A percentile compares a stretch with the other conserved stretches of the same genome.
These are phyloP conservation scores for Platycheirus rosarum DNA, from an alignment of 2,888 invertebrate genomes.

Conservation along the genomic window DNA sequence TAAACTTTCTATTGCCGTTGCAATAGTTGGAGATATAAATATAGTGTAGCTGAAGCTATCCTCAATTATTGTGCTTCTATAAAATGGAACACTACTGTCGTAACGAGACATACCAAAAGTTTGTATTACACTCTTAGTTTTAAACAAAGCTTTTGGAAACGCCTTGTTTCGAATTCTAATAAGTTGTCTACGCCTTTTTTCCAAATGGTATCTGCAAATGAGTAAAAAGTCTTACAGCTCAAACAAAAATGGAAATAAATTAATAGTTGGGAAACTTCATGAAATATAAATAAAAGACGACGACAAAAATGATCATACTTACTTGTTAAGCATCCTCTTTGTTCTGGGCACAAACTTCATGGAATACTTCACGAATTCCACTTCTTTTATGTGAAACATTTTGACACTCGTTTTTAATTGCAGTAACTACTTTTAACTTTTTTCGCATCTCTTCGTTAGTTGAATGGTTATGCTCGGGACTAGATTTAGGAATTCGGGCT, in stretches of 20 bases:
- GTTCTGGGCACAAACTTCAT: too few relatives aligned
- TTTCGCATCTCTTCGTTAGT: too few relatives aligned
- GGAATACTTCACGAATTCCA: too few relatives aligned
- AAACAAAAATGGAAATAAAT: too few relatives aligned
- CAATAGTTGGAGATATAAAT: slow-evolving; percentile 13
- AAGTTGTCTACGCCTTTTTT: slow-evolving; percentile 15
- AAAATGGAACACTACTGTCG: slow-evolving; percentile 24
- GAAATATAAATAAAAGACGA: too few relatives aligned
- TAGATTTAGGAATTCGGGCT: too few relatives aligned
- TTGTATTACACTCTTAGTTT: slow-evolving; percentile 21
- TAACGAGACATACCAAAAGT: slow-evolving; percentile 23
- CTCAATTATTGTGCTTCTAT: slow-evolving; percentile 16
- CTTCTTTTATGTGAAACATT: neutral
- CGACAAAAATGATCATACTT: too few relatives aligned
- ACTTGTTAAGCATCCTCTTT: too few relatives aligned
- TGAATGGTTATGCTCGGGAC: too few relatives aligned
- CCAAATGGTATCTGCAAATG: slow-evolving; percentile 13
- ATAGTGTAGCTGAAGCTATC: slow-evolving; percentile 5
- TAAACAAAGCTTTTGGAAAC: slow-evolving; percentile 29
- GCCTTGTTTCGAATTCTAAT: slow-evolving; percentile 11
- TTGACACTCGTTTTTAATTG: too few relatives aligned
- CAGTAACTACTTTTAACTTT: too few relatives aligned
- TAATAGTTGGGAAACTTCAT: too few relatives aligned
- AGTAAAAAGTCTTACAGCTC: neutral
- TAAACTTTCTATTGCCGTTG: slow-evolving; percentile 12